Evolutionary conservation across 2,113 vertebrate species (phyloP).

Genomic region (Chrysochloris asiatica): DNA sequence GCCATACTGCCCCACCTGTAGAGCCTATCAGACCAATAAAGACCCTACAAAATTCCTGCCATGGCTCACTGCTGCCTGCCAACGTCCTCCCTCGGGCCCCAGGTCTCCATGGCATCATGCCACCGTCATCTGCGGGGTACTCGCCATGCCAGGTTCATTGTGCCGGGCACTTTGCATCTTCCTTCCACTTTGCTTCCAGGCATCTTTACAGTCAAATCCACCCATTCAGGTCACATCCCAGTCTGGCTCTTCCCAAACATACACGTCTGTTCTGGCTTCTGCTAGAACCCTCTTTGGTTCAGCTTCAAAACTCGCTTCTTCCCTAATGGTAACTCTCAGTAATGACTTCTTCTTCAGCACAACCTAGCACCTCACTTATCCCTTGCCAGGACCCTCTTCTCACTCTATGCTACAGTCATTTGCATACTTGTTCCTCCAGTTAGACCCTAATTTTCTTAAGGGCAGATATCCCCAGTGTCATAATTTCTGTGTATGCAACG

Average conservation of each 20-base stretch:
- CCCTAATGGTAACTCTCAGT: neutral
- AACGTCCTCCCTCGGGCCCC: neutral
- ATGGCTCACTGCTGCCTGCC: neutral
- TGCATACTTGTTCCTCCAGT: neutral
- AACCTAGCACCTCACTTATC: neutral
- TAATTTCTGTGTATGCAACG: neutral
- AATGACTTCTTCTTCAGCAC: neutral
- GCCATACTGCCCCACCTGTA: too few species aligned
- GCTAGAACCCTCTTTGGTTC: neutral
- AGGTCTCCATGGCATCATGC: accelerated
- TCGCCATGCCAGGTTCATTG: neutral
- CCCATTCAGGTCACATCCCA: neutral
- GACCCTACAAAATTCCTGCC: neutral
- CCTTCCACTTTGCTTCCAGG: neutral
- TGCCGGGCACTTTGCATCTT: accelerated
- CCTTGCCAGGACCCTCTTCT: neutral
- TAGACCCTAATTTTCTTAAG: neutral
- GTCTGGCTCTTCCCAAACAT: neutral
- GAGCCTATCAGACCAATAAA: neutral
- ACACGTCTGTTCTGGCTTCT: neutral
- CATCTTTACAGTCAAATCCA: neutral
- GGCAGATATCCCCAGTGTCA: neutral
- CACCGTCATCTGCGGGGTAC: neutral
- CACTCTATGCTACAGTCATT: neutral
- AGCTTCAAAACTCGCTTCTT: neutral